A percentile compares a stretch with the other conserved stretches of the same genome.
Evolutionary conservation across 2,888 invertebrate species (phyloP).

Genomic region (Pollenia amentaria): DNA sequence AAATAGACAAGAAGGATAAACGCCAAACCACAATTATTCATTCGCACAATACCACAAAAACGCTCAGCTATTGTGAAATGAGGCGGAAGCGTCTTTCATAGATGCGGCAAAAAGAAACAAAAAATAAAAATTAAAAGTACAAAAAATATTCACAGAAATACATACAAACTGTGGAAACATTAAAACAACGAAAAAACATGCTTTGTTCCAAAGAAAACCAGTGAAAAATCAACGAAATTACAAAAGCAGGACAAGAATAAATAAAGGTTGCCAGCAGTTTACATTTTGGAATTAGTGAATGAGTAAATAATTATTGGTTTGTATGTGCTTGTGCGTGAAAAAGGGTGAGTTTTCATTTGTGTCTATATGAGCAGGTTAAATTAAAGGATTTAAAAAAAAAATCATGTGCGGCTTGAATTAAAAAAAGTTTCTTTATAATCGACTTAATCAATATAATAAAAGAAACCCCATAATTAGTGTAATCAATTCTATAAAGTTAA

Average conservation of each 20-base stretch:
- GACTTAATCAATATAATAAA: not conserved
- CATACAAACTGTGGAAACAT: conserved; percentile 17
- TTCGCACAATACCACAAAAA: conserved; percentile 80
- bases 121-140: conserved; percentile 22
- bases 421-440: not conserved
- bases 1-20: conserved; percentile 76
- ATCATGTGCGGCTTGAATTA: too few species aligned
- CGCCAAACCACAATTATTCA: conserved; percentile 83
- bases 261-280: conserved; percentile 57
- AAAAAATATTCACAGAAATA: conserved; percentile 35
- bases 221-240: conserved; percentile 54
- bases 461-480: too few species aligned
- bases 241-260: not conserved
- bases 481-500: too few species aligned
- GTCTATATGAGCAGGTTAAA: not conserved
- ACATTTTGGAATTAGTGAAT: conserved; percentile 4
- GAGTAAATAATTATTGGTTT: conserved; percentile 6
- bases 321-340: not conserved
- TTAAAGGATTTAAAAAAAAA: conserved; percentile 15
- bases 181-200: conserved; percentile 17
- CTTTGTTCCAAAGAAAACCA: conserved; percentile 46
- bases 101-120: conserved; percentile 56
- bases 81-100: conserved; percentile 71
- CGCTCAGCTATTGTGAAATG: conserved; percentile 72
- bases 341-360: not conserved